Percentiles rank a stretch among this genome's conserved stretches.
These are phyloP conservation scores for Hiodon alosoides DNA, from an alignment of 2,113 vertebrate species.

Conservation along the genomic window DNA sequence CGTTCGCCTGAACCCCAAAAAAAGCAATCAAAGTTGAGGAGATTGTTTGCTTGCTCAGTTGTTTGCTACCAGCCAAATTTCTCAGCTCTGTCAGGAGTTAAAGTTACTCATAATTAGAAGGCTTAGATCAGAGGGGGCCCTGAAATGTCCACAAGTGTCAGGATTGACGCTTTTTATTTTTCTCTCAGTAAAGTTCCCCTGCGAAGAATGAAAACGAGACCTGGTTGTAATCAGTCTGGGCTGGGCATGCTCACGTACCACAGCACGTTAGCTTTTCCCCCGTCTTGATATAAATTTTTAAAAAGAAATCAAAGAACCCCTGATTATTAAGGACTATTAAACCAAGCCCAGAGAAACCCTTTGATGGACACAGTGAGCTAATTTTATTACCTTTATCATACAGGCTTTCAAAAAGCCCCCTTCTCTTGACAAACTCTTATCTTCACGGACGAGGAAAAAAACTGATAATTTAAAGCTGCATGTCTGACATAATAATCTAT, in stretches of 20 bases:
- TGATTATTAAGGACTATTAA: constrained; percentile 24
- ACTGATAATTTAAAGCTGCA: constrained; percentile 11
- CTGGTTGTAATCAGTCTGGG: constrained; percentile 6
- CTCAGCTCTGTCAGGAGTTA: not conserved
- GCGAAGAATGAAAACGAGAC: not conserved
- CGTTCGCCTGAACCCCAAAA: constrained; percentile 21
- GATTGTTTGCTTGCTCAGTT: constrained; percentile 16
- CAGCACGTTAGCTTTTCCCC: not conserved
- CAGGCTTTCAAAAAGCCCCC: constrained; percentile 3
- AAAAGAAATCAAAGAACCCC: constrained; percentile 12
- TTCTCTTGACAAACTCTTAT: constrained; percentile 22
- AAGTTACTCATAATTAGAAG: constrained; percentile 10
- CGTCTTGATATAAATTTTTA: not conserved
- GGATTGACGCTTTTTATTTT: constrained; percentile 9
- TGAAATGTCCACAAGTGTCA: constrained; percentile 4
- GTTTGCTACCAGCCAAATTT: constrained; percentile 13
- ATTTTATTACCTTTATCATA: constrained; percentile 5
- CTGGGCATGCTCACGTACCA: not conserved
- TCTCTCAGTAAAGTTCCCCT: constrained; percentile 5
- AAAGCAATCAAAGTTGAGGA: constrained; percentile 14
- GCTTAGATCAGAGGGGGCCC: constrained; percentile 6
- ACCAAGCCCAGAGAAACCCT: constrained; percentile 17
- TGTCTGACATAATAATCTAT: constrained; percentile 22
- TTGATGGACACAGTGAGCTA: constrained; percentile 10
- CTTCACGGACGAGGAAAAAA: constrained; percentile 4